phyloP scores from a whole-genome alignment of 2,797 vertebrate genomes.

The Taenioides sp. region DNA sequence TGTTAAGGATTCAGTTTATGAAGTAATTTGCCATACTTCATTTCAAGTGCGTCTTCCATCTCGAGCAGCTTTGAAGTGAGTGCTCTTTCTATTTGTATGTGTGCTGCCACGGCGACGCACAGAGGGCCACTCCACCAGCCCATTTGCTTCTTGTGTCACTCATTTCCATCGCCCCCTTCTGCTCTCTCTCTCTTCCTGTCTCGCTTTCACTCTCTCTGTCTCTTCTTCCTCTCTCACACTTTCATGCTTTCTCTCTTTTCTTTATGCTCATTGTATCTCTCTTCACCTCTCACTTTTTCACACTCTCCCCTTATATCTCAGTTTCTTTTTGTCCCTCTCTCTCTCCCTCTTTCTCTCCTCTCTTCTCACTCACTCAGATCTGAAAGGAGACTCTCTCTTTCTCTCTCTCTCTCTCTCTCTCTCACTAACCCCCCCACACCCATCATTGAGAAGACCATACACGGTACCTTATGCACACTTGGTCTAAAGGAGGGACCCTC shows the following conservation, averaged over 20 bases:
- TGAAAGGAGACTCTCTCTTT: too few species aligned
- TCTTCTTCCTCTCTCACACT: not conserved
- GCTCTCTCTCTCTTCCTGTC: too few species aligned
- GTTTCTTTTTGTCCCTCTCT: not conserved
- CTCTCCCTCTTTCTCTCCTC: not conserved
- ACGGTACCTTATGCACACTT: too few species aligned
- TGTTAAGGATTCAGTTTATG: constrained; percentile 48
- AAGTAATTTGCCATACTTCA: constrained; percentile 54
- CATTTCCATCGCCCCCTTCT: constrained; percentile 49
- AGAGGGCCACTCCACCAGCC: constrained; percentile 51
- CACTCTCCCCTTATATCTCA: too few species aligned
- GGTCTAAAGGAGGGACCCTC: too few species aligned
- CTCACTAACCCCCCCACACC: too few species aligned
- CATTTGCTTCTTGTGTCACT: constrained; percentile 63
- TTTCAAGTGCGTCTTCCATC: constrained; percentile 57
- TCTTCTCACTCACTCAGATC: too few species aligned
- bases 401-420: too few species aligned
- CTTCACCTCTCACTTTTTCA: not conserved
- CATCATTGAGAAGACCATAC: too few species aligned
- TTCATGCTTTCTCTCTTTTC: too few species aligned
- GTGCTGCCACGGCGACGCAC: constrained; percentile 35
- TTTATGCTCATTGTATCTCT: too few species aligned
- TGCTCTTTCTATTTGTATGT: constrained; percentile 53
- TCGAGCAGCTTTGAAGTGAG: constrained; percentile 52
- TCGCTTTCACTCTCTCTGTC: too few species aligned